Percentiles rank a stretch among this genome's conserved stretches.
Evolutionary conservation across 2,888 invertebrate species (phyloP).

Genomic region (Harpalus rubripes): DNA sequence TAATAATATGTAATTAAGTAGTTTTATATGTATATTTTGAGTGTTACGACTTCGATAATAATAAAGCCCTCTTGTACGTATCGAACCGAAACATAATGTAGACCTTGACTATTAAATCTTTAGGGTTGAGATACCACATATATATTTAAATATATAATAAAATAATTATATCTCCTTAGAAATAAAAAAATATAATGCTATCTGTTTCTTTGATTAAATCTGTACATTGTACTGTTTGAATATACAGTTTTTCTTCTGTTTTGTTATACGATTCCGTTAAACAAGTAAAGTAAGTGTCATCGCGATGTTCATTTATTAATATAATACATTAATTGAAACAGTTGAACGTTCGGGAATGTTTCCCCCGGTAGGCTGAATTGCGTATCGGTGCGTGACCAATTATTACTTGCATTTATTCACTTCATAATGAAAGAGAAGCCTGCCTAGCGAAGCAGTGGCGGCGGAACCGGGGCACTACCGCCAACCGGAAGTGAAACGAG

Average conservation of each 20-base stretch:
- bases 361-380: slow-evolving; percentile 19
- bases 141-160: too few relatives aligned
- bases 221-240: background rate
- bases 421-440: slow-evolving; percentile 23
- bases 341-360: slow-evolving; percentile 35
- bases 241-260: background rate
- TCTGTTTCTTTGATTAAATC: background rate
- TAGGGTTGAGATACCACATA: too few relatives aligned
- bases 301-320: slow-evolving; percentile 11
- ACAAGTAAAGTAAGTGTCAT: background rate
- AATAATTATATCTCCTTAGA: too few relatives aligned
- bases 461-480: slow-evolving; percentile 44
- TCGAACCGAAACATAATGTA: too few relatives aligned
- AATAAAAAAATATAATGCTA: background rate
- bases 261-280: background rate
- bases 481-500: slow-evolving; percentile 49
- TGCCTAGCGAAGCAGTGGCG: slow-evolving; percentile 22
- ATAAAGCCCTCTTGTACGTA: too few relatives aligned
- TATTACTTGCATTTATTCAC: slow-evolving; percentile 53
- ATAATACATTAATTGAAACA: slow-evolving; percentile 19
- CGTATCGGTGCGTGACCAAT: slow-evolving; percentile 41
- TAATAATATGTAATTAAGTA: too few relatives aligned
- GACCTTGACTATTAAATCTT: too few relatives aligned
- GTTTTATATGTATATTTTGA: too few relatives aligned
- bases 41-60: too few relatives aligned